A percentile compares a stretch with the other conserved stretches of the same genome.
Evolutionary conservation across 2,797 vertebrate species (phyloP).

Genomic region (Sarcophilus harrisii): DNA sequence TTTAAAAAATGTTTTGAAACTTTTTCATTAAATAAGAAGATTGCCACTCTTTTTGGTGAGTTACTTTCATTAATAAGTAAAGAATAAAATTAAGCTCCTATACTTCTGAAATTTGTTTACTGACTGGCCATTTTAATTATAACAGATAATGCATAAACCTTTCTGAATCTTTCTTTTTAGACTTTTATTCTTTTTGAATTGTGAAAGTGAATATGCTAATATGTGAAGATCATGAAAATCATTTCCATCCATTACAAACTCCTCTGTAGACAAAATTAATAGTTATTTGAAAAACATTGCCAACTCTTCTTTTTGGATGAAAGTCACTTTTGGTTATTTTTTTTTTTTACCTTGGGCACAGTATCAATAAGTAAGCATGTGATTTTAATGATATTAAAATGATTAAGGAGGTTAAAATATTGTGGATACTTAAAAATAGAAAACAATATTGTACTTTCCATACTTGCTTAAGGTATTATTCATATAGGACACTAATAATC

Average conservation of each 20-base stretch:
- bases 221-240: background rate
- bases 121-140: slow-evolving; percentile 43
- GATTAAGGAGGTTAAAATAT: slow-evolving; percentile 54
- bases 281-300: slow-evolving; percentile 41
- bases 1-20: slow-evolving; percentile 47
- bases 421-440: slow-evolving; percentile 53
- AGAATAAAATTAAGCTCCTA: slow-evolving; percentile 13
- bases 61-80: slow-evolving; percentile 31
- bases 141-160: slow-evolving; percentile 50
- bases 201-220: slow-evolving; percentile 34
- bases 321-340: background rate
- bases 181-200: background rate
- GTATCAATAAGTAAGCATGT: slow-evolving; percentile 32
- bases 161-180: slow-evolving; percentile 16
- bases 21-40: slow-evolving; percentile 63
- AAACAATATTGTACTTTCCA: slow-evolving; percentile 25
- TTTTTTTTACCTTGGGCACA: background rate
- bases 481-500: slow-evolving; percentile 39
- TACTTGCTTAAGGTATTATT: slow-evolving; percentile 41
- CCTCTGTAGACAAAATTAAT: slow-evolving; percentile 54
- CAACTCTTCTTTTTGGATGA: slow-evolving; percentile 7
- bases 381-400: background rate
- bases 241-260: background rate
- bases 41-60: slow-evolving; percentile 24
- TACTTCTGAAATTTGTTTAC: background rate